Percentiles rank a stretch among this genome's conserved stretches.
Conservation (phyloP, 2,113 vertebrate species). For the Hipposideros armiger region DNA sequence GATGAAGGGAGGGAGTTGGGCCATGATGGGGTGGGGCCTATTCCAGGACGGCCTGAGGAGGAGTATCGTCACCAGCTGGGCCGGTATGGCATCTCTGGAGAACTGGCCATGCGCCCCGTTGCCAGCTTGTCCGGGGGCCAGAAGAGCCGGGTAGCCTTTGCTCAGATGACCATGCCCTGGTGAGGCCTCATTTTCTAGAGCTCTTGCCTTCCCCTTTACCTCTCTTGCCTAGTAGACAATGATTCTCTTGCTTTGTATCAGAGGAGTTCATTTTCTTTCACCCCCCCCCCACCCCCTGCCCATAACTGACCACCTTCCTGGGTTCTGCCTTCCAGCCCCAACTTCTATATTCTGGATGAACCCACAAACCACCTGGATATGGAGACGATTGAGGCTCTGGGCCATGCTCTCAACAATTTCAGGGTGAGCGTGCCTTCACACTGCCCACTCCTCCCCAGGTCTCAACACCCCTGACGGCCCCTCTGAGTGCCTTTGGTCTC, state of each 20-base stretch:
- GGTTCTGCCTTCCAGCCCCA: conserved; percentile 90
- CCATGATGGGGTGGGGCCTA: conserved; percentile 38
- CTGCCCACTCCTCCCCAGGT: neutral
- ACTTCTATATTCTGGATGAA: conserved; percentile 98
- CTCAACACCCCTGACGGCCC: rapidly evolving
- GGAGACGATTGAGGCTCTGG: conserved; percentile 98
- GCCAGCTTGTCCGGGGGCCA: conserved; percentile 97
- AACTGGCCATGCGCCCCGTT: conserved; percentile 95
- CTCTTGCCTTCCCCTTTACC: neutral
- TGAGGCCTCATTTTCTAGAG: conserved; percentile 83
- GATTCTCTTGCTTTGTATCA: neutral
- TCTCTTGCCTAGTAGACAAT: neutral
- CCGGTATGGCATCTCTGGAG: conserved; percentile 96
- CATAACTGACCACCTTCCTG: neutral
- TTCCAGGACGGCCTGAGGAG: conserved; percentile 94
- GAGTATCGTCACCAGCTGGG: conserved; percentile 99
- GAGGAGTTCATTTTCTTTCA: neutral
- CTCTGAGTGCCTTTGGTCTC: neutral
- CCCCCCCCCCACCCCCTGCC: no score
- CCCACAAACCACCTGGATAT: conserved; percentile 99
- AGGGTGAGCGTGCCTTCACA: conserved; percentile 86
- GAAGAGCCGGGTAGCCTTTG: conserved; percentile 98
- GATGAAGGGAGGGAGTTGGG: neutral
- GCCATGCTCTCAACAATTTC: conserved; percentile 94
- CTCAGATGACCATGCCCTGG: conserved; percentile 99